Evolutionary conservation across 1,140 invertebrate species (phyloP).

Genomic region (Lordiphosa stackelbergi): DNA sequence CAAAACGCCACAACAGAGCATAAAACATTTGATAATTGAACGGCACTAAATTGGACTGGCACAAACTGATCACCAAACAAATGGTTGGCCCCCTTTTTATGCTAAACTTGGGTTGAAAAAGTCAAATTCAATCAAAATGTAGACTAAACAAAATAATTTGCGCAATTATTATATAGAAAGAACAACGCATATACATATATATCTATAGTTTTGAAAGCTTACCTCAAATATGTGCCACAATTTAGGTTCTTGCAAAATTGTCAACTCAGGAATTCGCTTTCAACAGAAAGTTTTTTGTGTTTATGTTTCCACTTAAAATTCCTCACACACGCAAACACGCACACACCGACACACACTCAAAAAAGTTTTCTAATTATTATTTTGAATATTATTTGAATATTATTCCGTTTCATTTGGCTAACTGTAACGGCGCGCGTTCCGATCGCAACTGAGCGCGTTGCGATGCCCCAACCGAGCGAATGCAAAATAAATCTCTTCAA

Average conservation of each 20-base stretch:
- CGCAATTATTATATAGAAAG: constrained; percentile 42
- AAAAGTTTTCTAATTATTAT: constrained; percentile 15
- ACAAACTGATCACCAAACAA: constrained; percentile 43
- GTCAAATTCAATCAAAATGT: constrained; percentile 73
- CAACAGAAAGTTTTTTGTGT: constrained; percentile 35
- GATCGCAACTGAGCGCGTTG: constrained; percentile 55
- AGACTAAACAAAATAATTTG: constrained; percentile 67
- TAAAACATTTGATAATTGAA: constrained; percentile 62
- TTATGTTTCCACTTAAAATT: constrained; percentile 61
- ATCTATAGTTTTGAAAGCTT: constrained; percentile 37
- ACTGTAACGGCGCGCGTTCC: constrained; percentile 40
- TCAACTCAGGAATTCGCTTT: constrained; percentile 25
- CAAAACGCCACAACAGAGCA: constrained; percentile 9
- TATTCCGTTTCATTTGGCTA: constrained; percentile 13
- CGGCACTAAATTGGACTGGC: constrained; percentile 42
- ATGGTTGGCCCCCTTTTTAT: constrained; percentile 19
- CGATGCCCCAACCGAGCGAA: constrained; percentile 3
- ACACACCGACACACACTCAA: constrained; percentile 23
- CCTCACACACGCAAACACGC: constrained; percentile 41
- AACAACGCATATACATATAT: neutral
- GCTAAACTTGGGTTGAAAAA: constrained; percentile 51
- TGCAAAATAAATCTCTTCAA: constrained; percentile 67
- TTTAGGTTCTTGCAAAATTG: too few relatives aligned
- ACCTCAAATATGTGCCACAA: constrained; percentile 30
- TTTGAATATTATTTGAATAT: constrained; percentile 18